Percentiles rank a stretch among this genome's conserved stretches.
Evolutionary conservation across 2,888 invertebrate species (phyloP).

Genomic region (Eristalinus sepulchralis): DNA sequence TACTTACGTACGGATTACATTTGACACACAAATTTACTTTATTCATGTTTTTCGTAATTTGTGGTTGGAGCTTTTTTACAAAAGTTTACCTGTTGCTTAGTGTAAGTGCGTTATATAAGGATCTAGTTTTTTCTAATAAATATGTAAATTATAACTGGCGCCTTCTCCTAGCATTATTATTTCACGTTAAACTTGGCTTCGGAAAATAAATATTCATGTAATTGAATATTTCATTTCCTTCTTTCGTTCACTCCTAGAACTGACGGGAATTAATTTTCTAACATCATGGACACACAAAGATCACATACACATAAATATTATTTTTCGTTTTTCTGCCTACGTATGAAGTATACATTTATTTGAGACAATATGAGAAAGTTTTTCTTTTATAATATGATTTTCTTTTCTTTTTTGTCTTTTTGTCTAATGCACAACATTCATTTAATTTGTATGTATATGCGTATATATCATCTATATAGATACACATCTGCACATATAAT

Average conservation of each 20-base stretch:
- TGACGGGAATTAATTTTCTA: conserved; percentile 32
- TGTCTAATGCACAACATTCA: conserved; percentile 51
- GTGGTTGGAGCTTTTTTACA: conserved; percentile 29
- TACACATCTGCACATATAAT: not conserved
- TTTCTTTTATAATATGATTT: conserved; percentile 33
- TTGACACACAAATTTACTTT: not conserved
- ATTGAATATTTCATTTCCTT: not conserved
- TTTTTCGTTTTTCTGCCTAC: conserved; percentile 12
- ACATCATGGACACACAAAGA: conserved; percentile 39
- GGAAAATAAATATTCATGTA: too few species aligned
- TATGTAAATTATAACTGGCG: conserved; percentile 50
- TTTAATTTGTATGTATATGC: not conserved
- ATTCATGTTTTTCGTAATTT: conserved; percentile 5
- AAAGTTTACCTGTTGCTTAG: conserved; percentile 25
- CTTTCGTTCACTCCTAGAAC: conserved; percentile 15
- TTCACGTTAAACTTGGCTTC: not conserved
- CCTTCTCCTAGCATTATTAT: conserved; percentile 11
- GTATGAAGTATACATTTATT: conserved; percentile 35
- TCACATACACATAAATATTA: conserved; percentile 34
- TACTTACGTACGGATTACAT: not conserved
- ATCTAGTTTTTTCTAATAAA: conserved; percentile 46
- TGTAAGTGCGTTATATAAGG: conserved; percentile 37
- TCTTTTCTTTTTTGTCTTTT: conserved; percentile 47
- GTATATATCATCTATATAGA: conserved; percentile 29
- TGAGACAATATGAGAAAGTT: not conserved